Percentiles rank a stretch among this genome's conserved stretches.
phyloP scores from a whole-genome alignment of 53 echinoderm and acorn worm genomes.

The Holothuria leucospilota region DNA sequence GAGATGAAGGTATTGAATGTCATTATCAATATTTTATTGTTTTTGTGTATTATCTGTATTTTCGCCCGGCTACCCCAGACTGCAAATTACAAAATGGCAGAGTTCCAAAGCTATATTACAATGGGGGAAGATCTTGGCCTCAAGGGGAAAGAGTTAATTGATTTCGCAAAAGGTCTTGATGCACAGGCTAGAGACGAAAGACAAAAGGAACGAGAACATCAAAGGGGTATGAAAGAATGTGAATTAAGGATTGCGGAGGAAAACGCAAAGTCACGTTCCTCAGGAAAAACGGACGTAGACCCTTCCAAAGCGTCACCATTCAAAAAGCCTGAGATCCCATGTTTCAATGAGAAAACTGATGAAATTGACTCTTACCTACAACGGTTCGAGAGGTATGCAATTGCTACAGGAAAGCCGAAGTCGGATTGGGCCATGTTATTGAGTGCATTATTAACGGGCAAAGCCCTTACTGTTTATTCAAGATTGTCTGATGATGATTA shows the following conservation, averaged over 20 bases:
- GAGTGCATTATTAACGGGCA: constrained; percentile 65
- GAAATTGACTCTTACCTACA: constrained; percentile 71
- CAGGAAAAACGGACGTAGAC: background rate
- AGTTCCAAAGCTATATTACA: background rate
- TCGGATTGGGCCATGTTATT: constrained; percentile 60
- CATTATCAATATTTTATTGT: no score
- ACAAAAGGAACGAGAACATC: background rate
- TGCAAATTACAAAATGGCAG: background rate
- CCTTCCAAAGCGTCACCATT: background rate
- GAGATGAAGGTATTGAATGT: no score
- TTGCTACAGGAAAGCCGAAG: constrained; percentile 46
- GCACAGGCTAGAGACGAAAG: background rate
- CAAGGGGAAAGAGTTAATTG: constrained; percentile 15
- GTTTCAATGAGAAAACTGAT: constrained; percentile 70
- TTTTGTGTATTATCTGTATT: no score
- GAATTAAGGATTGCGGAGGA: constrained; percentile 8
- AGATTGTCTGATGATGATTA: constrained; percentile 56
- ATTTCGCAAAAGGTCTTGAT: constrained; percentile 15
- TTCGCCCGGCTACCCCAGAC: no score
- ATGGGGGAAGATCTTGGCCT: constrained; percentile 25
- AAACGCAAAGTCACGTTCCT: background rate
- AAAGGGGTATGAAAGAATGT: background rate
- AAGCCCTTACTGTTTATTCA: constrained; percentile 67
- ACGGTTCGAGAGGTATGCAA: constrained; percentile 68
- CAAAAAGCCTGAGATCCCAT: constrained; percentile 60